These are phyloP conservation scores for Eospalax fontanierii DNA, from an alignment of 2,797 vertebrate species.

Conservation along the genomic window DNA sequence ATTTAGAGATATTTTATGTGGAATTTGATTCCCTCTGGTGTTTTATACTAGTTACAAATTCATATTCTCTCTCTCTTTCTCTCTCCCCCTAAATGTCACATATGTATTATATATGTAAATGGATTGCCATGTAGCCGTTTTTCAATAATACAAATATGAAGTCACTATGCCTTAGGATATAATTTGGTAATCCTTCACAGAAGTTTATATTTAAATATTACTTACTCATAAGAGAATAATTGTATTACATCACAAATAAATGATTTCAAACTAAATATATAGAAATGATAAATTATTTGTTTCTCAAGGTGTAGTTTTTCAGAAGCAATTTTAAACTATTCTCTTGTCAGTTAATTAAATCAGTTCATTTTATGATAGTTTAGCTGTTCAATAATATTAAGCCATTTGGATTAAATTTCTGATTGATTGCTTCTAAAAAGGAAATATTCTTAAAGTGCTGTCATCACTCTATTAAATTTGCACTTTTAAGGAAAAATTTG, in stretches of 20 bases:
- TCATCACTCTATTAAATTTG: not conserved
- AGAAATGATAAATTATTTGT: slow-evolving; percentile 37
- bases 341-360: slow-evolving; percentile 67
- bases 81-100: too few species aligned
- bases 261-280: not conserved
- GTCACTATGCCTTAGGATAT: not conserved
- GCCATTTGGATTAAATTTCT: slow-evolving; percentile 50
- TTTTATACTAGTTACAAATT: too few species aligned
- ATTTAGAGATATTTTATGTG: too few species aligned
- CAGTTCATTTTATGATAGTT: slow-evolving; percentile 14
- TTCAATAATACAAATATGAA: not conserved
- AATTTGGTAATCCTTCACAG: not conserved
- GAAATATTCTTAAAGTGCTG: not conserved
- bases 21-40: too few species aligned
- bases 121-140: not conserved
- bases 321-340: not conserved
- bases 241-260: slow-evolving; percentile 54
- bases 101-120: not conserved
- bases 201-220: not conserved
- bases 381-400: slow-evolving; percentile 20
- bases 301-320: not conserved
- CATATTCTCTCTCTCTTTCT: too few species aligned
- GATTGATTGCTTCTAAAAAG: slow-evolving; percentile 28
- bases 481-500: slow-evolving; percentile 1
- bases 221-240: not conserved